Base-by-base conservation (phyloP, 2,888 invertebrate genomes). In the Ferdinandea cuprea region DNA sequence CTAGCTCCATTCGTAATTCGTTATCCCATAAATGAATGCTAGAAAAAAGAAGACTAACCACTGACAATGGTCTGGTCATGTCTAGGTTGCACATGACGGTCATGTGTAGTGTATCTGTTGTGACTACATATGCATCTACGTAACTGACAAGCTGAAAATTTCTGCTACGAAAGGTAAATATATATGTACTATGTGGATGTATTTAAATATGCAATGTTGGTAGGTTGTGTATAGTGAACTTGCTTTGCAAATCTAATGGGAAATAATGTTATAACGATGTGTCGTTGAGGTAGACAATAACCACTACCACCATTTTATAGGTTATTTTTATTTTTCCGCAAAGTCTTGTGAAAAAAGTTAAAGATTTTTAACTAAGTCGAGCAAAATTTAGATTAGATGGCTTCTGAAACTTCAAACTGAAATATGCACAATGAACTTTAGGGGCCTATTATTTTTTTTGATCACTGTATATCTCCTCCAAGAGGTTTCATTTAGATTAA, bases 11-110 rank as follows among this genome's bases (percentile, higher is more conserved):
- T 28, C 21, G 7, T 13, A 35, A 32, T 32, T n/a, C 46, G 28
- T 69, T 13, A n/a, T n/a, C 11, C 58, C 48, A 25, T 8, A 30
- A 11, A 44, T n/a, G n/a, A n/a, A n/a, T n/a, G n/a, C n/a, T n/a
- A n/a, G n/a, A 46, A 30, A 48, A 66, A 25, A 25, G 19, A 40
- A 42, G 59, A 25, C n/a, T 37, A 30, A 8, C 61, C 11, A 46
- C 30, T 58, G 54, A 54, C 44, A 44, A 61, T 59, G 74, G 32
- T 11, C 50, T 59, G 74, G 32, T 8, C 50, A 42, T 66, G 59
- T 52, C 58, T 76, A 52, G 35, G 50, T 50, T 40, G 56, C 42
- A 42, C 37, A 66, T 32, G 40, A 21, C 11, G 15, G 35, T 25
- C 52, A 25, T 59, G 42, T 59, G 9, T 32, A 35, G 42, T 59